Evolutionary conservation across 2,888 invertebrate genomes (phyloP).

Genomic region (Rhagophthalmus giganteus): DNA sequence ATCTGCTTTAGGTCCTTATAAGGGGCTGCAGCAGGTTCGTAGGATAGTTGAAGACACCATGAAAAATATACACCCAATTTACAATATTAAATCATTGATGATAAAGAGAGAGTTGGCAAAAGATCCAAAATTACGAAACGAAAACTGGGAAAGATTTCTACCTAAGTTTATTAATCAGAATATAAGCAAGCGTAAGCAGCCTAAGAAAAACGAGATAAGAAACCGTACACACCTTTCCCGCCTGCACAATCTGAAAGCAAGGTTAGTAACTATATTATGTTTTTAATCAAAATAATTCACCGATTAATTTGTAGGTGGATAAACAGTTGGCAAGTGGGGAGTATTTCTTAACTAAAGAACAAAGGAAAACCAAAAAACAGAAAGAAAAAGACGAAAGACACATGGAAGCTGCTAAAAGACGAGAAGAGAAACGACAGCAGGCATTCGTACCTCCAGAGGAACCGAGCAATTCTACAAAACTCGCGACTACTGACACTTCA

Average conservation of each 20-base stretch:
- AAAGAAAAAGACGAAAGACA: conserved; percentile 81
- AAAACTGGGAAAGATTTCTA: conserved; percentile 95
- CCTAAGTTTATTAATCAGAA: conserved; percentile 91
- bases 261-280: no score
- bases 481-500: conserved; percentile 48
- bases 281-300: no score
- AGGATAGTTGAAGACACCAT: conserved; percentile 95
- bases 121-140: conserved; percentile 87
- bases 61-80: conserved; percentile 98
- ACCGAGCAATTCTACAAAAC: conserved; percentile 41
- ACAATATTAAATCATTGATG: conserved; percentile 96
- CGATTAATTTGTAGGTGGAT: conserved; percentile 63
- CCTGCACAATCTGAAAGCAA: conserved; percentile 92
- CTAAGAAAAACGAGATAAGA: conserved; percentile 86
- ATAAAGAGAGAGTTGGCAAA: conserved; percentile 94
- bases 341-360: conserved; percentile 90
- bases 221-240: conserved; percentile 96
- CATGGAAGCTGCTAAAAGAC: conserved; percentile 69
- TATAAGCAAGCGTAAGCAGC: conserved; percentile 84
- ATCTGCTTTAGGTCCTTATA: conserved; percentile 92
- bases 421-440: conserved; percentile 76
- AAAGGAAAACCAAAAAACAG: conserved; percentile 69
- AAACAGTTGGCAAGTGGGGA: conserved; percentile 93
- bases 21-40: conserved; percentile 83
- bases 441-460: conserved; percentile 84